Base-by-base conservation (phyloP, 2,113 vertebrate species). In the Acanthochromis polyacanthus region DNA sequence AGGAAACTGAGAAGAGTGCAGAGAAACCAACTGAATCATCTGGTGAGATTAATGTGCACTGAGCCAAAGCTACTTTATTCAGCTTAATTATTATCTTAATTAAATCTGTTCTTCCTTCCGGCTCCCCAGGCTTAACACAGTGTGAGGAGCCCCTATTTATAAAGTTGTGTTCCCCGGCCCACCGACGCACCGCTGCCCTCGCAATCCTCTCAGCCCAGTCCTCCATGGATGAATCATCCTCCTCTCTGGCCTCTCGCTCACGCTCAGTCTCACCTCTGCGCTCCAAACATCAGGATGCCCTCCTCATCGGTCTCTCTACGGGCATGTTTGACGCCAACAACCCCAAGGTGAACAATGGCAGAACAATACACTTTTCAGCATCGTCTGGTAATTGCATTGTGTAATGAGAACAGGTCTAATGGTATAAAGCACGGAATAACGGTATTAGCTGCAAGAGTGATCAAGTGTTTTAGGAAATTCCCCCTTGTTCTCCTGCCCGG, bases 261-360 rank as follows among this genome's bases (percentile, higher is more conserved):
- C 95, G 91, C 82, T 98, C 97, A 10, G 93, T 96, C 86, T 99
- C 96, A 59, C 98, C 98, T 71, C 93, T 94, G 66, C 96, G 93
- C 91, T 93, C 78, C 77, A 96, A 94, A 90, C 95, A 90, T 73
- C 96, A 96, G 83, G 92, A 94, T 45, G 93, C 95, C 2, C 91
- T 99, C 71, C 90, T 99, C 82, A 96, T 99, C 62, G 96, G 97
- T 58, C 96, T 99, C 85, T 98, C 97, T 67, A 97, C 96, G 4
- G 98, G 98, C 83, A 95, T 98, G 63, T 99, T 99, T 84, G 98
- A 99, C 85, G 92, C 96, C 90, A 98, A 98, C 11, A 98, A 99
- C 83, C 97, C 97, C 85, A 98, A 97, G 97, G 98, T 96, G 94
- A 96, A 90, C 8, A 45, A 55, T 2, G 15, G 19, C 16, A 12